Base-by-base conservation (phyloP, 1,140 invertebrate genomes). In the Chrysomallon squamiferum region DNA sequence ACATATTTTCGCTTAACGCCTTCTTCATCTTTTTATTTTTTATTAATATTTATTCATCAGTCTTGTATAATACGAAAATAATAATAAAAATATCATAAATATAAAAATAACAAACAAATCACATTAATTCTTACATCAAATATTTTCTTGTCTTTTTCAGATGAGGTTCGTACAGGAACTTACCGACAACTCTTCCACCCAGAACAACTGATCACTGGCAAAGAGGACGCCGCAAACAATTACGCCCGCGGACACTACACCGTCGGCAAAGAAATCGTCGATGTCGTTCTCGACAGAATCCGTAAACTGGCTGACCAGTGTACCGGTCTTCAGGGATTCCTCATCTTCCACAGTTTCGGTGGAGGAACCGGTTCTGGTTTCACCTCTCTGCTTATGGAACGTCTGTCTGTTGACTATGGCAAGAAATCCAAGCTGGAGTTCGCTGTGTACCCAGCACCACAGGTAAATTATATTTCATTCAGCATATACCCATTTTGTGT, bases 371-470 rank as follows among this genome's bases (percentile, higher is more conserved):
- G 57, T 20, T 94, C 92, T 20, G 93, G 93, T 7, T 95, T 95
- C 86, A 93, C 93, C 4, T 93, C 93, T 0, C 86, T 95, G 54
- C 87, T 95, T 47, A 95, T 95, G 93, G 93, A 95, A 86, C 87
- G 93, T 66, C 88, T 95, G 13, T 92, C 91, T 27, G 92, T 94
- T 3, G 93, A n/a, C n/a, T n/a, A n/a, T n/a, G n/a, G n/a, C n/a
- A n/a, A n/a, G n/a, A n/a, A n/a, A n/a, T n/a, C n/a, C n/a, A n/a
- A n/a, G n/a, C n/a, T n/a, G n/a, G n/a, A n/a, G n/a, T n/a, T n/a
- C n/a, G n/a, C n/a, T n/a, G n/a, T n/a, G n/a, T n/a, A n/a, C n/a
- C n/a, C n/a, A n/a, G n/a, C n/a, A n/a, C n/a, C n/a, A n/a, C n/a
- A n/a, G n/a, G n/a, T n/a, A n/a, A n/a, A n/a, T n/a, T n/a, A n/a